phyloP scores from a whole-genome alignment of 2,113 vertebrate species.

The Pandion haliaetus region DNA sequence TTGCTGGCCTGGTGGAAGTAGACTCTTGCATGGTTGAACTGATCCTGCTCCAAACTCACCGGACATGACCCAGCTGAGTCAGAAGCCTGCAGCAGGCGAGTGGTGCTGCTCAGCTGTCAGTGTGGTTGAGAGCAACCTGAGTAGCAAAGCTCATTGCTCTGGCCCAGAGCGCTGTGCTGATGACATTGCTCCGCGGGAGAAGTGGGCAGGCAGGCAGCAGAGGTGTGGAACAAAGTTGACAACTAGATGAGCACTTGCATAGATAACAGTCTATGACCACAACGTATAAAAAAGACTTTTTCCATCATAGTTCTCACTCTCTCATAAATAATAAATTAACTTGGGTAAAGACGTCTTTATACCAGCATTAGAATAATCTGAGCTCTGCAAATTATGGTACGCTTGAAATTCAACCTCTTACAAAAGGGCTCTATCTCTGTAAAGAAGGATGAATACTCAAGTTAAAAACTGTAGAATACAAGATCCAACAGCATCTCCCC shows the following conservation, averaged over 20 bases:
- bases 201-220: not conserved
- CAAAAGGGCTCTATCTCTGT: not conserved
- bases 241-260: not conserved
- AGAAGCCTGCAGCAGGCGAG: not conserved
- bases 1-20: not conserved
- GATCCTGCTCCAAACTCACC: not conserved
- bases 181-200: not conserved
- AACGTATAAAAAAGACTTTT: not conserved
- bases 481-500: not conserved
- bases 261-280: not conserved
- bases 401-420: not conserved
- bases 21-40: not conserved
- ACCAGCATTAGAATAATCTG: not conserved
- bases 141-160: not conserved
- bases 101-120: not conserved
- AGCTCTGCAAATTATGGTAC: not conserved
- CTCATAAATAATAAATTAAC: not conserved
- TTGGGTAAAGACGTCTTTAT: not conserved
- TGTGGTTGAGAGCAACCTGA: rapidly evolving
- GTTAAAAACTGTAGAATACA: not conserved
- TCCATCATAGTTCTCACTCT: not conserved
- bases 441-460: not conserved
- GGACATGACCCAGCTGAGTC: not conserved
- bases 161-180: not conserved
- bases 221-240: not conserved